Conservation (phyloP, 2,888 invertebrate species). For the Lucinisca nassula region DNA sequence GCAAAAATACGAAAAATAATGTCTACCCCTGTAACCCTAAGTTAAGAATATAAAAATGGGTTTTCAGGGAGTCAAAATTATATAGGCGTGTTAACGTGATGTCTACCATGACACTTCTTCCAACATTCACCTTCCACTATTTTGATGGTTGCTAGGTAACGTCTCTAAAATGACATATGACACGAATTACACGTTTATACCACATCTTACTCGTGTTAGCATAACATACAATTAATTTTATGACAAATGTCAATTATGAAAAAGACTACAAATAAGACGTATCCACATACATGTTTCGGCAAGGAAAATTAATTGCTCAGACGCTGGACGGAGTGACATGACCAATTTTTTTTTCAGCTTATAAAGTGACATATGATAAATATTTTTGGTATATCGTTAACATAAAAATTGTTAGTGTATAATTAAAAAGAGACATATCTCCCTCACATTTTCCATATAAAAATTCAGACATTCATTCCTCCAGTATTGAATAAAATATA, state of each 20-base stretch:
- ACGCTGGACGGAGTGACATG: not conserved
- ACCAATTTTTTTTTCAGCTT: not conserved
- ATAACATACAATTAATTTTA: not conserved
- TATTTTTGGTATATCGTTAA: not conserved
- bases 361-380: not conserved
- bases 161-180: not conserved
- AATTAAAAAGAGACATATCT: constrained; percentile 35
- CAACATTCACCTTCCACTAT: too few relatives aligned
- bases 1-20: too few relatives aligned
- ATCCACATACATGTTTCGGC: not conserved
- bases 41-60: too few relatives aligned
- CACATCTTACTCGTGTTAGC: not conserved
- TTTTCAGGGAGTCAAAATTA: too few relatives aligned
- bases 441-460: not conserved
- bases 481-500: not conserved
- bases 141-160: not conserved
- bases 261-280: too few relatives aligned
- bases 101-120: too few relatives aligned
- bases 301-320: constrained; percentile 1
- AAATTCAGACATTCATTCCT: not conserved
- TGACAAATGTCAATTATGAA: too few relatives aligned
- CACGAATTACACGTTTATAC: not conserved
- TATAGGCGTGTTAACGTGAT: too few relatives aligned
- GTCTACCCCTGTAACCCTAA: too few relatives aligned
- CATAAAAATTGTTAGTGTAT: not conserved